Conservation (phyloP, 2,113 vertebrate genomes). For the Galbula dea region DNA sequence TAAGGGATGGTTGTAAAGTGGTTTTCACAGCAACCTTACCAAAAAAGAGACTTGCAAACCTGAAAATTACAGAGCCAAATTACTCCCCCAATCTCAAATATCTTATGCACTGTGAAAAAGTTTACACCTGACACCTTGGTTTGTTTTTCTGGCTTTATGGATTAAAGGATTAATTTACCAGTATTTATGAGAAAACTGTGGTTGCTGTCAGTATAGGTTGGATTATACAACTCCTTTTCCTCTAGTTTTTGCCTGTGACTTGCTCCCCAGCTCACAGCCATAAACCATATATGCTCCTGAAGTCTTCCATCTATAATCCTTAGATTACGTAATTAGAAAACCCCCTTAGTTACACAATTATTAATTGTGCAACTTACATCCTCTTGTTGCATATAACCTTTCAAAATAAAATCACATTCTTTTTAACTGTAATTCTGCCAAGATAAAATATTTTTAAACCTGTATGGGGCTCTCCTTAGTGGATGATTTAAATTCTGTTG, state of each 20-base stretch:
- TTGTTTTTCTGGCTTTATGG: neutral
- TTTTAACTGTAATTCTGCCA: neutral
- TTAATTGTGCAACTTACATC: neutral
- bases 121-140: neutral
- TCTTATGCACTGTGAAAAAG: neutral
- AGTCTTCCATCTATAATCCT: neutral
- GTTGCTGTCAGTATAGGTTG: neutral
- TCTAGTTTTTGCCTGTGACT: neutral
- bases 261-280: neutral
- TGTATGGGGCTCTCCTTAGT: slow-evolving; percentile 66
- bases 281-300: neutral
- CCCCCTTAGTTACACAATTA: neutral
- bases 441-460: slow-evolving; percentile 22
- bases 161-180: neutral
- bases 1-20: neutral
- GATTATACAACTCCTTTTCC: neutral
- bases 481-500: slow-evolving; percentile 41
- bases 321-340: neutral
- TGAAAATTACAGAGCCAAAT: neutral
- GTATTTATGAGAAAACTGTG: neutral
- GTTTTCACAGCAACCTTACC: neutral
- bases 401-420: neutral
- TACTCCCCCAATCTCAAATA: neutral
- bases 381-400: neutral
- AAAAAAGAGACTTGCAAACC: neutral